Evolutionary conservation across 23 tunicate species (phyloP).

Genomic region (Trididemnum nubilum): DNA sequence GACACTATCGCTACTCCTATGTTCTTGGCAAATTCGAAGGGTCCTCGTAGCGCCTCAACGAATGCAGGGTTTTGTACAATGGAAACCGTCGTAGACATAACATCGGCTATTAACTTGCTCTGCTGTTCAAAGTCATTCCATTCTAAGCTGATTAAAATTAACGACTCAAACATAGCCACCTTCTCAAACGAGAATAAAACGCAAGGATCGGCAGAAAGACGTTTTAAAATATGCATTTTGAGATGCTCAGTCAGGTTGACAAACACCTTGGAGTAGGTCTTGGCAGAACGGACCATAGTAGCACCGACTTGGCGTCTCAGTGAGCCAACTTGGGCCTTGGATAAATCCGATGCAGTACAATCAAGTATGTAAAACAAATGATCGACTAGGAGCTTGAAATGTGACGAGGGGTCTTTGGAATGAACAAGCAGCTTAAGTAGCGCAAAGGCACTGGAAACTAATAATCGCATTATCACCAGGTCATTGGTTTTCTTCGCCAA

Average conservation of each 20-base stretch:
- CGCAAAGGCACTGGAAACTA: background rate
- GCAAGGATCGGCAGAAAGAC: background rate
- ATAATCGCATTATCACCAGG: background rate
- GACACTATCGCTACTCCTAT: slow-evolving; percentile 37
- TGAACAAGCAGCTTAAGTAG: slow-evolving; percentile 33
- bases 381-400: slow-evolving; percentile 29
- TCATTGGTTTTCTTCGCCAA: slow-evolving; percentile 17
- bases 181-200: slow-evolving; percentile 41
- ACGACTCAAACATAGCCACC: slow-evolving; percentile 50
- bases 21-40: slow-evolving; percentile 57
- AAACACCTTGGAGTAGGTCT: slow-evolving; percentile 19
- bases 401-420: background rate
- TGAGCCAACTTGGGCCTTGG: background rate
- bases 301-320: slow-evolving; percentile 21
- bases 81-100: slow-evolving; percentile 39
- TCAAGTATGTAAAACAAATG: slow-evolving; percentile 18
- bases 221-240: slow-evolving; percentile 24
- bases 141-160: slow-evolving; percentile 65
- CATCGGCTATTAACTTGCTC: slow-evolving; percentile 37
- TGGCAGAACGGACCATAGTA: slow-evolving; percentile 32
- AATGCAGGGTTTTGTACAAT: slow-evolving; percentile 9
- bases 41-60: slow-evolving; percentile 10
- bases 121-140: slow-evolving; percentile 66
- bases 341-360: background rate
- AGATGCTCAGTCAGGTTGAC: slow-evolving; percentile 25